A percentile compares a stretch with the other conserved stretches of the same genome.
phyloP scores from a whole-genome alignment of 2,113 vertebrate species.

The Ochotona curzoniae region DNA sequence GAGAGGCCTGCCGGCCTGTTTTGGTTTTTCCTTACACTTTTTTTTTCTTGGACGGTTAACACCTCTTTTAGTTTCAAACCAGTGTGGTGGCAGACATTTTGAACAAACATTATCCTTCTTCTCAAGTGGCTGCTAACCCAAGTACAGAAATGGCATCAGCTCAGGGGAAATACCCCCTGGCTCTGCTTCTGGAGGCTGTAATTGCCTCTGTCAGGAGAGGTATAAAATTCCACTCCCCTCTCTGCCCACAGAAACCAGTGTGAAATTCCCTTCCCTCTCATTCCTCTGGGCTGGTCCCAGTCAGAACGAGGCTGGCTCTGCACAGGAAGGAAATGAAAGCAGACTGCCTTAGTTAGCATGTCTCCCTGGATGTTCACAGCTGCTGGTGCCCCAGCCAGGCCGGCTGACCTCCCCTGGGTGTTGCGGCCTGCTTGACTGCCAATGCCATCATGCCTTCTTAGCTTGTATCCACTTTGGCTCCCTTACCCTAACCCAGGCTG shows the following conservation, averaged over 20 bases:
- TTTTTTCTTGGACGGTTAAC: background rate
- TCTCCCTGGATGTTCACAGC: background rate
- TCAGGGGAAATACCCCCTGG: background rate
- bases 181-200: background rate
- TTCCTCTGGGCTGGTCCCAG: background rate
- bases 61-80: background rate
- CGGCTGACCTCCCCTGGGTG: background rate
- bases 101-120: background rate
- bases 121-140: background rate
- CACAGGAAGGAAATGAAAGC: background rate
- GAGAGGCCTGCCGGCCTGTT: background rate
- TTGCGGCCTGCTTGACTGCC: background rate
- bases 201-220: background rate
- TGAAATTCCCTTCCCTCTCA: background rate
- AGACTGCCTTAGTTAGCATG: rapidly evolving
- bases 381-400: rapidly evolving
- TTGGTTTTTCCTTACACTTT: background rate
- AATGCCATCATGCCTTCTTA: background rate
- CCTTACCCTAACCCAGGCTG: background rate
- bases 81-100: background rate
- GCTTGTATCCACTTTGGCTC: background rate
- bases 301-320: background rate
- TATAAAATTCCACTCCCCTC: background rate
- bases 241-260: background rate
- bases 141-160: background rate